These are phyloP conservation scores for Dermolepida albohirtum DNA, from an alignment of 2,888 invertebrate species.

Conservation along the genomic window DNA sequence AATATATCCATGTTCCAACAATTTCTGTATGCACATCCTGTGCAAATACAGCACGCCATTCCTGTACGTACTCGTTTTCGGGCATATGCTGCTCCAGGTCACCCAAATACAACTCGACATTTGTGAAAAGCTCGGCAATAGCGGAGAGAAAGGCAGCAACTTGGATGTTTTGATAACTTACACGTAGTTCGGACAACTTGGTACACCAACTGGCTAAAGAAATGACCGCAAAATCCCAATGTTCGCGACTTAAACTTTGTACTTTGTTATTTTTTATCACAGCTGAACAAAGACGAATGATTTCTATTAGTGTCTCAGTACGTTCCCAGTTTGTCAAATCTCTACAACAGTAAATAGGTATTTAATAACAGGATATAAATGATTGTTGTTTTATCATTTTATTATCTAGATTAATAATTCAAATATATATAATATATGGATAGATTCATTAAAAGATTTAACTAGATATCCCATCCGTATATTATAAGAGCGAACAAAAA, in stretches of 20 bases:
- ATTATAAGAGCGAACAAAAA: too few species aligned
- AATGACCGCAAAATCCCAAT: conserved; percentile 83
- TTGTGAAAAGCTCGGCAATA: conserved; percentile 68
- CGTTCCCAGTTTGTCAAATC: conserved; percentile 58
- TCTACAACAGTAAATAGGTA: conserved; percentile 50
- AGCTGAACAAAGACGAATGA: conserved; percentile 61
- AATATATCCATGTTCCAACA: conserved; percentile 67
- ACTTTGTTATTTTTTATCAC: conserved; percentile 56
- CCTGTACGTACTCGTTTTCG: conserved; percentile 67
- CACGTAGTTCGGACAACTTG: conserved; percentile 66
- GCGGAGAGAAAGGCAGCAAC: conserved; percentile 68
- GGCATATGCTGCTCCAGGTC: conserved; percentile 59
- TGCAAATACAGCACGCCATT: conserved; percentile 84
- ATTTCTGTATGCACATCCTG: conserved; percentile 71
- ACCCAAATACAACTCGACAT: conserved; percentile 65
- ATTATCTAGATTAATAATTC: too few species aligned
- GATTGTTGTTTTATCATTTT: too few species aligned
- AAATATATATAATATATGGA: too few species aligned
- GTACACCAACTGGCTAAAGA: conserved; percentile 75
- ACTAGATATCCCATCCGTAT: too few species aligned
- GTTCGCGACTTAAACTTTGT: conserved; percentile 56
- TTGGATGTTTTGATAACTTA: conserved; percentile 67
- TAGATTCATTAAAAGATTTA: too few species aligned
- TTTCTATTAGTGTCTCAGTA: conserved; percentile 62
- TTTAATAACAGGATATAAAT: too few species aligned